Conservation (phyloP, 2,888 invertebrate species). For the Saturnia pavonia region DNA sequence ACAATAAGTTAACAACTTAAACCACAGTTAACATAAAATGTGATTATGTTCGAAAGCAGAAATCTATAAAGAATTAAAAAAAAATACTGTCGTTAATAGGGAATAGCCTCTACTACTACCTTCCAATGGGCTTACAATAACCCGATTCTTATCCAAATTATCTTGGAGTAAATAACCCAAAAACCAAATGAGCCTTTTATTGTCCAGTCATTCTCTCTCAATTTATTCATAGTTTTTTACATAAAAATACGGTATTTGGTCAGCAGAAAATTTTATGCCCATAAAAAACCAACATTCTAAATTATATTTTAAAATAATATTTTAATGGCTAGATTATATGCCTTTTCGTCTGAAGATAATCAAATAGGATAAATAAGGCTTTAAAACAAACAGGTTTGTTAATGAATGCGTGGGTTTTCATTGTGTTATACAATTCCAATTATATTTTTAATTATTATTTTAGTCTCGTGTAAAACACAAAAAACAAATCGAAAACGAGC, state of each 20-base stretch:
- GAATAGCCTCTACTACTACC: too few species aligned
- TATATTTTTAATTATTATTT: not conserved
- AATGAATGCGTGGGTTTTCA: constrained; percentile 4
- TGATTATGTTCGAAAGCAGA: too few species aligned
- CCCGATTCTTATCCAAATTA: not conserved
- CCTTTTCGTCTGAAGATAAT: not conserved
- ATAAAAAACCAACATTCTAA: not conserved
- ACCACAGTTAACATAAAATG: too few species aligned
- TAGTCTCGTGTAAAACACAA: not conserved
- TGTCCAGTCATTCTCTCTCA: not conserved
- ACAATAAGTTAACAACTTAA: too few species aligned
- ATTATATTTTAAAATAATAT: not conserved
- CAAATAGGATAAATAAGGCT: not conserved
- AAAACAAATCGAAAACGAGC: not conserved
- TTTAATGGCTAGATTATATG: not conserved
- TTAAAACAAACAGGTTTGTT: constrained; percentile 10
- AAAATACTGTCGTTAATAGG: too few species aligned
- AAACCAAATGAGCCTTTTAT: not conserved
- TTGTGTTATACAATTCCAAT: not conserved
- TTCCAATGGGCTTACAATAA: not conserved
- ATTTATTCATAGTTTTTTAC: not conserved
- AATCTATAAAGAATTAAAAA: too few species aligned
- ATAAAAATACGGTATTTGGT: not conserved
- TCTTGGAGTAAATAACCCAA: not conserved
- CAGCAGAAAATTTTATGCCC: not conserved